Evolutionary conservation across 2,888 invertebrate species (phyloP).

Genomic region (Acrobasis repandana): DNA sequence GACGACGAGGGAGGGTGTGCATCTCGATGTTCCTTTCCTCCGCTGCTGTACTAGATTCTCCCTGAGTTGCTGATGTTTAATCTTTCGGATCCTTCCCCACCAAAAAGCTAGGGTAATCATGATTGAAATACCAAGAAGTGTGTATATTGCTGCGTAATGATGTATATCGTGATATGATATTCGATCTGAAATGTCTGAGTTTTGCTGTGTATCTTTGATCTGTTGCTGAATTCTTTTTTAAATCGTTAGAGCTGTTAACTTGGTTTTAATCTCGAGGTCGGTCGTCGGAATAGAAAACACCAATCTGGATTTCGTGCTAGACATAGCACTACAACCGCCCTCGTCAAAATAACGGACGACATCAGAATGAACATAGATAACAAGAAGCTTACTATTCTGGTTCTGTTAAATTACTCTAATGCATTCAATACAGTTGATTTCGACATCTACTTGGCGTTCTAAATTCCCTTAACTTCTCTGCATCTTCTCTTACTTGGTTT

Average conservation of each 20-base stretch:
- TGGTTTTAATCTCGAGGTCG: not conserved
- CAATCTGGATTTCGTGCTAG: no score
- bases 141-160: not conserved
- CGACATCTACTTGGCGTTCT: no score
- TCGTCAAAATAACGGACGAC: no score
- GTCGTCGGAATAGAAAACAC: not conserved
- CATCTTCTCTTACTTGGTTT: no score
- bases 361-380: no score
- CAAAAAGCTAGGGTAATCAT: not conserved
- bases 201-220: not conserved
- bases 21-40: not conserved
- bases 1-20: not conserved
- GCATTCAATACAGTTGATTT: no score
- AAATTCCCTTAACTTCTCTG: no score
- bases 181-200: not conserved
- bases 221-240: not conserved
- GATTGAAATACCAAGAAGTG: not conserved
- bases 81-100: conserved; percentile 5
- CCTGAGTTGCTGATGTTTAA: not conserved
- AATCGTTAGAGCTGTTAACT: conserved; percentile 2
- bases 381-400: no score
- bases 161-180: conserved; percentile 6
- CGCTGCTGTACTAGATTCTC: not conserved
- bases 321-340: no score
- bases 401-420: no score